Evolutionary conservation across 1,140 invertebrate species (phyloP).

Genomic region (Drosophila oshimai): DNA sequence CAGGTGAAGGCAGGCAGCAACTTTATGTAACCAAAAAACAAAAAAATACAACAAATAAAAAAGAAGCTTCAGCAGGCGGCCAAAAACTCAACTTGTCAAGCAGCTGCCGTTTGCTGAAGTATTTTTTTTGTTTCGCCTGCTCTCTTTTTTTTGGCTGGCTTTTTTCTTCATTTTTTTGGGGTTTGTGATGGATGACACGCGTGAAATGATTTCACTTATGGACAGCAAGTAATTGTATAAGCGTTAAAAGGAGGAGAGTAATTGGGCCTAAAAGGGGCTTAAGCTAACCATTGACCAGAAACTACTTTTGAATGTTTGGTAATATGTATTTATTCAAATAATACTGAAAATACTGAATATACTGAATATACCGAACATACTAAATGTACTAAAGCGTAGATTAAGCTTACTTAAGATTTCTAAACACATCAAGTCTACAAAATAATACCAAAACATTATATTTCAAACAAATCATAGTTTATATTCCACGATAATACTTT

Average conservation of each 20-base stretch:
- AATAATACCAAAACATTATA: too few species aligned
- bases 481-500: too few species aligned
- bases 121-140: constrained; percentile 26
- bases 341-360: not conserved
- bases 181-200: constrained; percentile 59
- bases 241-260: not conserved
- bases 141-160: constrained; percentile 4
- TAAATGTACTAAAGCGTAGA: too few species aligned
- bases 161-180: constrained; percentile 9
- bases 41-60: not conserved
- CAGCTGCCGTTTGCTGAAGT: constrained; percentile 24
- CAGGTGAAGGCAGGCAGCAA: constrained; percentile 59
- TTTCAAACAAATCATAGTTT: too few species aligned
- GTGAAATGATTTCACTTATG: constrained; percentile 71
- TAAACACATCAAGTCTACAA: too few species aligned
- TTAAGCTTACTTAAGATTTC: too few species aligned
- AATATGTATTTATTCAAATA: too few species aligned
- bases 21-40: constrained; percentile 64
- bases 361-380: too few species aligned
- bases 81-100: constrained; percentile 23
- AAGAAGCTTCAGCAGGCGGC: constrained; percentile 16
- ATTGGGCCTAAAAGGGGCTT: not conserved
- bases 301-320: too few species aligned
- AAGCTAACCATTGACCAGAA: too few species aligned
- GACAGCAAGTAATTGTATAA: constrained; percentile 53